Percentiles rank a stretch among this genome's conserved stretches.
Conservation (phyloP, 2,888 invertebrate species). For the Dolomedes plantarius region DNA sequence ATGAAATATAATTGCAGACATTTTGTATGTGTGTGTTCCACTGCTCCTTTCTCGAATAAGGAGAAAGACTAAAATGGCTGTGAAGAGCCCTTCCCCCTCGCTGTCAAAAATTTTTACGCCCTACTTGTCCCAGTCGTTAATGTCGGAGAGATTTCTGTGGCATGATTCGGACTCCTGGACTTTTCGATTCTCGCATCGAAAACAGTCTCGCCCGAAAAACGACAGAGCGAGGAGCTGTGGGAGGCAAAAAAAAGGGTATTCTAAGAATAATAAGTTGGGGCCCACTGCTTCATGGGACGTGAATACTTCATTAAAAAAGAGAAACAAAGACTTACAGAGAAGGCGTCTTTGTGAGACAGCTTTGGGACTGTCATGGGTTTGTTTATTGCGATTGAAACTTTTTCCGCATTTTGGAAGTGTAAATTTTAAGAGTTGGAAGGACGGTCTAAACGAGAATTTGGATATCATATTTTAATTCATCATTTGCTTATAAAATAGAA, state of each 20-base stretch:
- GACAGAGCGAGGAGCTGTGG: not conserved
- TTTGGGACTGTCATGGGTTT: not conserved
- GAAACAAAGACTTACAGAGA: constrained; percentile 30
- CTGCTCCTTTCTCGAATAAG: not conserved
- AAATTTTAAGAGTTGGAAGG: too few relatives aligned
- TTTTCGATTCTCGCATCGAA: constrained; percentile 19
- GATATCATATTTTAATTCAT: too few relatives aligned
- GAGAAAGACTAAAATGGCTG: constrained; percentile 12
- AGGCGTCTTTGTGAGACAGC: not conserved
- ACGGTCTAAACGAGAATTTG: too few relatives aligned
- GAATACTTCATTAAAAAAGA: constrained; percentile 49
- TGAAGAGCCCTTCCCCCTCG: constrained; percentile 1
- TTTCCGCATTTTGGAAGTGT: too few relatives aligned
- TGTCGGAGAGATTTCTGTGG: constrained; percentile 62
- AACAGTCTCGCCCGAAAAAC: constrained; percentile 11
- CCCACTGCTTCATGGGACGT: constrained; percentile 16
- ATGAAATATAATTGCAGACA: constrained; percentile 61
- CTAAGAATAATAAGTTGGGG: constrained; percentile 30
- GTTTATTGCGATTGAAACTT: constrained; percentile 9
- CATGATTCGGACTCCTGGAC: constrained; percentile 52
- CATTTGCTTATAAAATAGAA: too few relatives aligned
- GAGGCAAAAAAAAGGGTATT: constrained; percentile 5
- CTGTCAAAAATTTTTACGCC: constrained; percentile 52
- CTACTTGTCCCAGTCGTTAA: constrained; percentile 69
- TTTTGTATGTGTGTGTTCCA: constrained; percentile 11